Evolutionary conservation across 35 echinoderm and acorn worm species (phyloP), one percentile per base, ranked within the genome.

Genomic region (Lytechinus variegatus): DNA sequence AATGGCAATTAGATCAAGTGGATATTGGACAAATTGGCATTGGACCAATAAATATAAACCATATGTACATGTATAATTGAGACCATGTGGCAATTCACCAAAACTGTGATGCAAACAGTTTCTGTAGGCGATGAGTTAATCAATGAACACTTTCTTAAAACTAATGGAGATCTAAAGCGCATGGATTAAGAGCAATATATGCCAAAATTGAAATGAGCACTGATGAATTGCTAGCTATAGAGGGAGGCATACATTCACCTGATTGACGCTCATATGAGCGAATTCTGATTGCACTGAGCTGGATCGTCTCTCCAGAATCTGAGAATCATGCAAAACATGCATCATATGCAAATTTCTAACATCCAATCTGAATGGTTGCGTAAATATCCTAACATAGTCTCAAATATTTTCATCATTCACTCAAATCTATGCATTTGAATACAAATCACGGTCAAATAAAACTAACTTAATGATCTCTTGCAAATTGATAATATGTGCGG

Each of bases 251-350:
- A 90, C 88, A 90, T 52, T 90, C 52, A 90, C 88, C 88, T 90
- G 88, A 21, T 52, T 52, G 88, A 29, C 16, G 52, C 88, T 90
- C 88, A 44, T n/a, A 9, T 54, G 28, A 54, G 52, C 88, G 24
- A 52, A 12, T 90, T 90, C 88, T 29, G 88, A 90, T 44, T 90
- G 88, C 12, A 52, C 28, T 3, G 88, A 90, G 52, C 88, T 90
- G 52, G 88, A 90, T 54, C 88, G 28, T 21, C 88, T 90, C 88
- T 90, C 88, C 88, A 90, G 16, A 52, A 90, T 90, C 88, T 90
- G 88, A 52, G 88, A 52, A 52, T 90, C 88, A 90, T 90, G 88
- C 52, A 52, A 90, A 90, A 90, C 88, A 90, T 90, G 88, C 88
- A 29, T 52, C 88, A 90, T 90, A 79, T 79, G n/a, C 12, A 79